Conservation (phyloP, 2,888 invertebrate genomes). For the Synergus laeviventris region DNA sequence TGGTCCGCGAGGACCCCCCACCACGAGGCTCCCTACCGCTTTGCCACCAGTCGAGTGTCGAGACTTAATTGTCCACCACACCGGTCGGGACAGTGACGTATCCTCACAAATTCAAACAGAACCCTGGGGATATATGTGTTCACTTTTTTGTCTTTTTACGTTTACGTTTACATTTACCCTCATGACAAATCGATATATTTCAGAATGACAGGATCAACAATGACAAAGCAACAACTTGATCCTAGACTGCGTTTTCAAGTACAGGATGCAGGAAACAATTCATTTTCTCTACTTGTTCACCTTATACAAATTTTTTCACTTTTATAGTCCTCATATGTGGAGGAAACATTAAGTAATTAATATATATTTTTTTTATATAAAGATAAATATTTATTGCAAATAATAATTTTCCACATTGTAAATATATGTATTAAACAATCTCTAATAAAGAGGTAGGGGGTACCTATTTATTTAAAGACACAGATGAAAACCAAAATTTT, state of each 20-base stretch:
- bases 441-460: no score
- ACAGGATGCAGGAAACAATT: not conserved
- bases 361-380: no score
- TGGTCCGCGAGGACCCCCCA: constrained; percentile 48
- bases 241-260: not conserved
- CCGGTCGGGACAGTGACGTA: constrained; percentile 48
- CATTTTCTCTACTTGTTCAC: not conserved
- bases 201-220: not conserved
- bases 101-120: constrained; percentile 39
- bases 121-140: not conserved
- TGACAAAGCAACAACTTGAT: not conserved
- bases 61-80: constrained; percentile 8
- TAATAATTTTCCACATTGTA: no score
- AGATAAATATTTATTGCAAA: no score
- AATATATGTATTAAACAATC: no score
- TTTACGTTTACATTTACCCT: not conserved
- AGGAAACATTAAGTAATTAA: no score
- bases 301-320: no score
- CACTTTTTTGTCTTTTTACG: not conserved
- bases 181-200: not conserved
- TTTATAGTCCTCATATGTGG: no score
- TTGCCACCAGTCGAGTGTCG: constrained; percentile 30
- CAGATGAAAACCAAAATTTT: no score
- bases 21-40: not conserved
- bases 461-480: no score